These are phyloP conservation scores for Chironomus striatipennis DNA, from an alignment of 1,140 invertebrate genomes.

Conservation along the genomic window DNA sequence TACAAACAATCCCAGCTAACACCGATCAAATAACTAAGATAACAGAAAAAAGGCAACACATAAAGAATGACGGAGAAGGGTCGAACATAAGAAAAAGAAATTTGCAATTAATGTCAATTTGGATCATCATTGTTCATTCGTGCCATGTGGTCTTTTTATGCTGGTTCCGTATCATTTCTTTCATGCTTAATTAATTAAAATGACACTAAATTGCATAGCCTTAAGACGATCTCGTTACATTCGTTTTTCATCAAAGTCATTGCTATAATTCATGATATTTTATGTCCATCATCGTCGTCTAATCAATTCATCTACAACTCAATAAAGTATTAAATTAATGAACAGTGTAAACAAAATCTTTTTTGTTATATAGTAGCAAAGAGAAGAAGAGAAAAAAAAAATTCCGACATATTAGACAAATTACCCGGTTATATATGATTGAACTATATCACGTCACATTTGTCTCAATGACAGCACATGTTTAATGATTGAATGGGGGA, in stretches of 20 bases:
- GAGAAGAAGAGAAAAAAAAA: neutral
- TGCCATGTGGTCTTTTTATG: slow-evolving; percentile 12
- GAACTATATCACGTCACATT: too few species aligned
- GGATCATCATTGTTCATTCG: neutral
- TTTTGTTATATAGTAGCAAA: neutral
- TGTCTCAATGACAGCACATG: too few species aligned
- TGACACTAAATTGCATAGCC: neutral
- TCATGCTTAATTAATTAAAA: neutral
- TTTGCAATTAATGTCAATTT: slow-evolving; percentile 14
- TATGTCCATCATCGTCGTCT: neutral
- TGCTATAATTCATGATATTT: neutral
- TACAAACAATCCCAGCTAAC: too few species aligned
- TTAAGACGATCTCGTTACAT: neutral
- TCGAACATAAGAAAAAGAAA: neutral
- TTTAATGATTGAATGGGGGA: too few species aligned
- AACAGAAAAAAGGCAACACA: neutral
- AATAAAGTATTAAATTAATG: neutral
- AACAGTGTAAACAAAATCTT: slow-evolving; percentile 14
- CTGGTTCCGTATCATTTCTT: neutral
- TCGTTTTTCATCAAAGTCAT: neutral
- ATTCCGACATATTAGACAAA: slow-evolving; percentile 13
- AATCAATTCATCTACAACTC: too few species aligned
- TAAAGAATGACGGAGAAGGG: neutral
- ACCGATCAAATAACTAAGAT: neutral
- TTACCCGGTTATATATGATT: neutral